These are phyloP conservation scores for Anadara kagoshimensis DNA, from an alignment of 1,140 invertebrate species.

Conservation along the genomic window DNA sequence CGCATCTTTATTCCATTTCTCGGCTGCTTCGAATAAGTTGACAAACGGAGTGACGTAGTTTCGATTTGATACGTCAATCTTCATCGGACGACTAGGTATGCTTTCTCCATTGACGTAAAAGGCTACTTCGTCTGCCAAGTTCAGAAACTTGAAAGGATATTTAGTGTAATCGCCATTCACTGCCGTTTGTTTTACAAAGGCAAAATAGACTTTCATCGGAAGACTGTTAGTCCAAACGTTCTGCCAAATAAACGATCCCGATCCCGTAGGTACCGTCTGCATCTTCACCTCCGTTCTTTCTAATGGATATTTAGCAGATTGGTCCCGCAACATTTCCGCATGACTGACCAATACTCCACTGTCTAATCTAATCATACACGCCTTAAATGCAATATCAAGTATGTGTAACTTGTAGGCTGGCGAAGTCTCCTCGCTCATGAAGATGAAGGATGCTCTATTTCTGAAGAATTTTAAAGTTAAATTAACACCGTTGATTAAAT, in stretches of 20 bases:
- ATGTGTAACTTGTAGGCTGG: conserved; percentile 27
- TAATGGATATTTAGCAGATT: conserved; percentile 7
- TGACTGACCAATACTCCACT: conserved; percentile 20
- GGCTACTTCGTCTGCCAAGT: conserved; percentile 11
- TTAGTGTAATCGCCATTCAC: conserved; percentile 31
- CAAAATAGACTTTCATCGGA: conserved; percentile 13
- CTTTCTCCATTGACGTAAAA: conserved; percentile 29
- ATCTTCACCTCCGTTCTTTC: conserved; percentile 25
- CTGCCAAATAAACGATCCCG: conserved; percentile 7
- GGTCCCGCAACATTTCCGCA: conserved; percentile 4
- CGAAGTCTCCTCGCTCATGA: conserved; percentile 20
- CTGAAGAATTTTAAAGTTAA: conserved; percentile 30
- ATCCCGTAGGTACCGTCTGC: not conserved
- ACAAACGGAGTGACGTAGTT: conserved; percentile 27
- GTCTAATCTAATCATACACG: conserved; percentile 29
- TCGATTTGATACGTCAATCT: conserved; percentile 15
- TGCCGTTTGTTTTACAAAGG: conserved; percentile 21
- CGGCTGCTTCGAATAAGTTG: conserved; percentile 21
- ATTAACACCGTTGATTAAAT: conserved; percentile 36
- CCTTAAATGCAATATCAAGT: conserved; percentile 19
- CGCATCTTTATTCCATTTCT: conserved; percentile 31
- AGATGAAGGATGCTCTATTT: conserved; percentile 18
- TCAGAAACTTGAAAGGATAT: conserved; percentile 31
- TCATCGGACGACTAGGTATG: conserved; percentile 16
- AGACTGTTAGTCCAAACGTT: conserved; percentile 7